These are phyloP conservation scores for Meteorus cinctellus DNA, from an alignment of 2,888 invertebrate genomes.

Conservation along the genomic window DNA sequence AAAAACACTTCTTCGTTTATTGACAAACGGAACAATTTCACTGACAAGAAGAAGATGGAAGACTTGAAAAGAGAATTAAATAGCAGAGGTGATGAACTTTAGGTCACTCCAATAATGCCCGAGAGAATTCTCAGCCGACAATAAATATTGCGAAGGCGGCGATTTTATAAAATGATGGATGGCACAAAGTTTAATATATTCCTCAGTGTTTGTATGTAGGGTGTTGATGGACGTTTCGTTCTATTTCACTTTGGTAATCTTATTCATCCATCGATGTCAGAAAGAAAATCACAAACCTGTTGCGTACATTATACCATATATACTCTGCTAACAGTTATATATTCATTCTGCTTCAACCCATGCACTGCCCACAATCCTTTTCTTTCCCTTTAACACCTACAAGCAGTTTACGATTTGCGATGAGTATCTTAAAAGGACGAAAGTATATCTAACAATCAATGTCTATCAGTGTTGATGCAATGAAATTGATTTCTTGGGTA, in stretches of 20 bases:
- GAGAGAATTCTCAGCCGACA: neutral
- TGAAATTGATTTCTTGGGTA: neutral
- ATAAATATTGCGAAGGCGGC: slow-evolving; percentile 6
- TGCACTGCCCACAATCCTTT: neutral
- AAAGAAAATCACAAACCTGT: slow-evolving; percentile 40
- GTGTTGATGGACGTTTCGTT: neutral
- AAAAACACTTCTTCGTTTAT: neutral
- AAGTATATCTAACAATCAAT: slow-evolving; percentile 4
- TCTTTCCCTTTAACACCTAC: neutral
- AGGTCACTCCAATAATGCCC: slow-evolving; percentile 4
- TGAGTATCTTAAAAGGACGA: slow-evolving; percentile 9
- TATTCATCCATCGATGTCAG: slow-evolving; percentile 25
- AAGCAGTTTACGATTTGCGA: slow-evolving; percentile 22
- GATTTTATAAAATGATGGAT: slow-evolving; percentile 37
- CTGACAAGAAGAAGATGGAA: neutral
- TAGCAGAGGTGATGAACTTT: neutral
- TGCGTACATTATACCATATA: slow-evolving; percentile 14
- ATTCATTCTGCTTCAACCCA: neutral
- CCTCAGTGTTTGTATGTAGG: neutral
- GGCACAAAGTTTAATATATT: neutral
- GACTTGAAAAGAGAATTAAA: neutral
- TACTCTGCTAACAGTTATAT: neutral
- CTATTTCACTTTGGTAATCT: slow-evolving; percentile 9
- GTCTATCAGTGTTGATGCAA: slow-evolving; percentile 9
- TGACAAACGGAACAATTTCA: neutral